phyloP scores from a whole-genome alignment of 2,888 invertebrate genomes.

The Ophion ellenae region DNA sequence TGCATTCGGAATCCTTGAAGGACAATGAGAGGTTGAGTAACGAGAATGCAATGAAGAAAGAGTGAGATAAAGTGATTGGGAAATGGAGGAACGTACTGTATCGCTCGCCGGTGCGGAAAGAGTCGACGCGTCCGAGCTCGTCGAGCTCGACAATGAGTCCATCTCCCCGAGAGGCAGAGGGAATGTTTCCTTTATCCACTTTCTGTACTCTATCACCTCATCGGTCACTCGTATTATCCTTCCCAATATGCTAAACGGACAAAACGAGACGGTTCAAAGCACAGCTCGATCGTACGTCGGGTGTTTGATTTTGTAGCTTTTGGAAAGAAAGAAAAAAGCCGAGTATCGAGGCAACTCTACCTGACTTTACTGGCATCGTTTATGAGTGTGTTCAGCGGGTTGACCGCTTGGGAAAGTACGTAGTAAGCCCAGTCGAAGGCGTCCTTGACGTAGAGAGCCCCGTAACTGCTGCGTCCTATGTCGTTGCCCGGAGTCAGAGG shows the following conservation, averaged over 20 bases:
- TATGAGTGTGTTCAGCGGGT: slow-evolving; percentile 84
- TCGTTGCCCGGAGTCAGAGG: slow-evolving; percentile 98
- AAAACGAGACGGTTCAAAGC: not conserved
- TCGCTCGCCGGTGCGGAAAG: slow-evolving; percentile 82
- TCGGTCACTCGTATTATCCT: slow-evolving; percentile 97
- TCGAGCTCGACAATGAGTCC: slow-evolving; percentile 82
- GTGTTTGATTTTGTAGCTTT: not conserved
- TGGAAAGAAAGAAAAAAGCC: not conserved
- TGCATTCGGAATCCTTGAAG: slow-evolving; percentile 81
- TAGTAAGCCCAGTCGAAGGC: slow-evolving; percentile 98
- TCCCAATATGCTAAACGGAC: slow-evolving; percentile 89
- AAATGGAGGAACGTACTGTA: slow-evolving; percentile 74
- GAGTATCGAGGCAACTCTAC: slow-evolving; percentile 71
- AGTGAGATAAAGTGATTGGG: slow-evolving; percentile 9
- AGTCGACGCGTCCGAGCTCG: slow-evolving; percentile 82
- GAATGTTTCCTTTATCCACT: slow-evolving; percentile 87
- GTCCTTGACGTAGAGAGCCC: slow-evolving; percentile 94
- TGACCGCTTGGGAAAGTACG: slow-evolving; percentile 91
- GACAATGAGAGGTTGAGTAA: not conserved
- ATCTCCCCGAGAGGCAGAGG: slow-evolving; percentile 78
- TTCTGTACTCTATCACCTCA: slow-evolving; percentile 92
- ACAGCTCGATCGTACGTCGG: not conserved
- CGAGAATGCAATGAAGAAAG: slow-evolving; percentile 4
- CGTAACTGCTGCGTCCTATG: slow-evolving; percentile 98
- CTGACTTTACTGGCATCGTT: slow-evolving; percentile 85